Conservation (phyloP, 1,140 invertebrate genomes). For the Rhyacophila brunnea region DNA sequence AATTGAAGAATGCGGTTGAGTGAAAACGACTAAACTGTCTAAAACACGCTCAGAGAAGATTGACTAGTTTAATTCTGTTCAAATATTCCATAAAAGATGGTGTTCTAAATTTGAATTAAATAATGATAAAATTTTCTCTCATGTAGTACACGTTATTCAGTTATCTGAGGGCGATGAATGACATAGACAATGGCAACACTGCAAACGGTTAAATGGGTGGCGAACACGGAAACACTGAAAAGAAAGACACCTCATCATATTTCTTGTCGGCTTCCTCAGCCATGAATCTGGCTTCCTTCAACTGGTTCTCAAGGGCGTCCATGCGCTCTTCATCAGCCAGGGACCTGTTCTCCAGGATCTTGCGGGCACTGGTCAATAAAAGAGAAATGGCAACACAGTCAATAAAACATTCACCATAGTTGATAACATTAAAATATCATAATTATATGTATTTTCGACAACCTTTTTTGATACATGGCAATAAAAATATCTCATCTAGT, state of each 20-base stretch:
- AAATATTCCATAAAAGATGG: too few species aligned
- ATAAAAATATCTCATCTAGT: too few species aligned
- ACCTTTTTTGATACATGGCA: not conserved
- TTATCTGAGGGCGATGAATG: too few species aligned
- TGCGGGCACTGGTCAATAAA: conserved; percentile 81
- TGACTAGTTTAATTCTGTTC: too few species aligned
- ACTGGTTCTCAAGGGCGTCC: conserved; percentile 97
- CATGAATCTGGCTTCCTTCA: conserved; percentile 99
- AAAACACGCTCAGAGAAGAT: too few species aligned
- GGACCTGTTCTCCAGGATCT: conserved; percentile 99
- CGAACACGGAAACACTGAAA: conserved; percentile 31
- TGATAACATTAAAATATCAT: not conserved
- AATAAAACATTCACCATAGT: not conserved
- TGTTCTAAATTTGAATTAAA: too few species aligned
- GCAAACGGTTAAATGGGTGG: conserved; percentile 26
- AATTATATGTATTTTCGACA: not conserved
- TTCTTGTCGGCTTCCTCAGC: conserved; percentile 99
- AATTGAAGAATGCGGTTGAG: too few species aligned
- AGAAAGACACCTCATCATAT: conserved; percentile 97
- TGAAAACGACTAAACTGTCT: too few species aligned
- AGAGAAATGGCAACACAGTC: not conserved
- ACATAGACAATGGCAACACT: conserved; percentile 43
- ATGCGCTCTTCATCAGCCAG: conserved; percentile 99
- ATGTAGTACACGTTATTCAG: too few species aligned
- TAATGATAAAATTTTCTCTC: too few species aligned